Conservation (phyloP, 2,888 invertebrate species). For the Phanerotoma sp. region DNA sequence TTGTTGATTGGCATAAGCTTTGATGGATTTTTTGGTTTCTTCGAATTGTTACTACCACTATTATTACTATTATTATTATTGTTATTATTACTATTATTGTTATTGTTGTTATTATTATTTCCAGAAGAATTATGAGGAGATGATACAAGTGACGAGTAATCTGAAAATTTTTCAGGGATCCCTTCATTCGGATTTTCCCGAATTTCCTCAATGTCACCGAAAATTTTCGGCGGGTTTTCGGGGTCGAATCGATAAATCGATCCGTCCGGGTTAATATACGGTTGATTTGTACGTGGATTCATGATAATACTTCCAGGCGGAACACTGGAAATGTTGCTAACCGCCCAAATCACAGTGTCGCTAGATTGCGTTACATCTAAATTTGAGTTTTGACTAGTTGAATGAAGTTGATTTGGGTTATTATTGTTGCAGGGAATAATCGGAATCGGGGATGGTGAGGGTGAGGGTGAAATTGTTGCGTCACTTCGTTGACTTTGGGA, state of each 20-base stretch:
- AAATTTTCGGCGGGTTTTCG: slow-evolving; percentile 63
- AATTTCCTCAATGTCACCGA: slow-evolving; percentile 32
- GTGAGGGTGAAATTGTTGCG: slow-evolving; percentile 52
- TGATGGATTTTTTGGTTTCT: slow-evolving; percentile 2
- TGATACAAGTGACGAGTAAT: no score
- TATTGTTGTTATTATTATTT: neutral
- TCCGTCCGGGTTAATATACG: slow-evolving; percentile 76
- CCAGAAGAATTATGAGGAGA: no score
- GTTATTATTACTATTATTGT: slow-evolving; percentile 1
- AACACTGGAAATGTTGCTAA: slow-evolving; percentile 81
- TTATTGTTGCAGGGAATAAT: slow-evolving; percentile 47
- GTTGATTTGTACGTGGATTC: slow-evolving; percentile 79
- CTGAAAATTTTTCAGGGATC: slow-evolving; percentile 10
- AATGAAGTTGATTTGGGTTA: no score
- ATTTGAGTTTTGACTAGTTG: slow-evolving; percentile 54
- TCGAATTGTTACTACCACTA: neutral
- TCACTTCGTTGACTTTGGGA: slow-evolving; percentile 69
- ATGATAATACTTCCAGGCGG: slow-evolving; percentile 87
- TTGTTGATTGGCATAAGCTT: neutral
- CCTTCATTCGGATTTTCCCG: slow-evolving; percentile 31
- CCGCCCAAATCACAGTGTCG: slow-evolving; percentile 77
- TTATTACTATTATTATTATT: slow-evolving; percentile 6
- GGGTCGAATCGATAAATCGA: slow-evolving; percentile 77
- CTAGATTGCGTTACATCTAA: slow-evolving; percentile 36
- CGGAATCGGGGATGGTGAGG: slow-evolving; percentile 52